Evolutionary conservation across 2,888 invertebrate species (phyloP).

Genomic region (Drosophila multiciliata): DNA sequence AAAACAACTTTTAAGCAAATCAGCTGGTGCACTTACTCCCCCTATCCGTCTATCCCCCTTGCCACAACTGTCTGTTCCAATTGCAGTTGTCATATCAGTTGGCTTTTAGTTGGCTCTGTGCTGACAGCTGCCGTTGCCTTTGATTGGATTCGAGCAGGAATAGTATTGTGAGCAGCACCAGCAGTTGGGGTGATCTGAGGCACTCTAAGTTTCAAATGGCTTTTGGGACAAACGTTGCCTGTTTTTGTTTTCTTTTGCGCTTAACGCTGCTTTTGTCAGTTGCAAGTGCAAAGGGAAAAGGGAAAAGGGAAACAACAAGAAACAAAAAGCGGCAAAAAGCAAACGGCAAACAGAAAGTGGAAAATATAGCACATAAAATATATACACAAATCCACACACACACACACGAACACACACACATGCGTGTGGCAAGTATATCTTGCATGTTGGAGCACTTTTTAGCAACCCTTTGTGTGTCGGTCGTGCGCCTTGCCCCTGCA

Average conservation of each 20-base stretch:
- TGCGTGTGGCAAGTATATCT: no score
- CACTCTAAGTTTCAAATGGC: slow-evolving; percentile 3
- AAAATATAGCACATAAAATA: slow-evolving; percentile 32
- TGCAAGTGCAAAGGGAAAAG: slow-evolving; percentile 14
- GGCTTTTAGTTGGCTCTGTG: slow-evolving; percentile 10
- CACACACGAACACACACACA: slow-evolving; percentile 3
- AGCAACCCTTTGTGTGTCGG: slow-evolving; percentile 56
- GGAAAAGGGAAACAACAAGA: not conserved
- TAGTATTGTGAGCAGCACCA: slow-evolving; percentile 16
- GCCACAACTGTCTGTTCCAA: not conserved
- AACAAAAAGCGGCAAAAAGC: slow-evolving; percentile 26
- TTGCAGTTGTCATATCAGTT: slow-evolving; percentile 29
- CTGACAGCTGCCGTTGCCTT: slow-evolving; percentile 44
- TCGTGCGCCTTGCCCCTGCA: slow-evolving; percentile 45
- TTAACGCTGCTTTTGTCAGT: slow-evolving; percentile 44
- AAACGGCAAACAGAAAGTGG: slow-evolving; percentile 43
- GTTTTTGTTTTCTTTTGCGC: slow-evolving; percentile 4
- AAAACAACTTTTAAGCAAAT: slow-evolving; percentile 18
- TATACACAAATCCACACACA: slow-evolving; percentile 5
- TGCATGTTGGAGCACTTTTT: slow-evolving; percentile 56
- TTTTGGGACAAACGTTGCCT: slow-evolving; percentile 13
- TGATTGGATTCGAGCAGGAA: slow-evolving; percentile 26
- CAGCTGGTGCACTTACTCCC: not conserved
- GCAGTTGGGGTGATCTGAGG: slow-evolving; percentile 17
- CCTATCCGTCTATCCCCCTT: not conserved